Conservation (phyloP, 1,140 invertebrate genomes). For the Drosophila parabipectinata region DNA sequence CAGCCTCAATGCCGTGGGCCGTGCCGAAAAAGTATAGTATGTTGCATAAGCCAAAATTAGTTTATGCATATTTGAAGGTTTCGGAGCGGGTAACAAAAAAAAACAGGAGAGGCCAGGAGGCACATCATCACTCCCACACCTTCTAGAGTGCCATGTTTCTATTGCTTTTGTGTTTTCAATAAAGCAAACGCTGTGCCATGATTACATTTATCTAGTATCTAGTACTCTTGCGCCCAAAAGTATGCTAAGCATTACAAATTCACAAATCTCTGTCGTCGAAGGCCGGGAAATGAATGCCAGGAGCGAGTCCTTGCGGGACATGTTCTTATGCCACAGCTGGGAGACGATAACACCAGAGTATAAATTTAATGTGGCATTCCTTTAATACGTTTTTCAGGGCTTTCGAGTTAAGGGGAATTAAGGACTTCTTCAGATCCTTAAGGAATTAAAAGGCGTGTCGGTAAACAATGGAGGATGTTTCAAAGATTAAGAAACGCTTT, state of each 20-base stretch:
- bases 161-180: slow-evolving; percentile 40
- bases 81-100: slow-evolving; percentile 12
- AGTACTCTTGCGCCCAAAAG: slow-evolving; percentile 38
- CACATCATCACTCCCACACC: neutral
- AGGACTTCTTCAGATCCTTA: neutral
- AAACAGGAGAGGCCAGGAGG: neutral
- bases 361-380: slow-evolving; percentile 13
- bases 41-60: slow-evolving; percentile 69
- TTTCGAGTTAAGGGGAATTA: neutral
- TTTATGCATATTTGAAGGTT: slow-evolving; percentile 66
- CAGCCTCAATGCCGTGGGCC: slow-evolving; percentile 41
- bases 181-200: slow-evolving; percentile 21
- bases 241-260: slow-evolving; percentile 45
- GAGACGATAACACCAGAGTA: slow-evolving; percentile 8
- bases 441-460: neutral
- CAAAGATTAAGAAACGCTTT: neutral
- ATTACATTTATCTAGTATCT: slow-evolving; percentile 49
- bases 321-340: slow-evolving; percentile 26
- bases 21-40: slow-evolving; percentile 48
- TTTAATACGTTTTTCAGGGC: slow-evolving; percentile 20
- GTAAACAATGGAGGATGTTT: neutral
- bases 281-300: slow-evolving; percentile 17
- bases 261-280: slow-evolving; percentile 37
- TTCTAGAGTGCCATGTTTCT: neutral
- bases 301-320: slow-evolving; percentile 21